Evolutionary conservation across 1,140 invertebrate species (phyloP).

Genomic region (Drosophila cardini): DNA sequence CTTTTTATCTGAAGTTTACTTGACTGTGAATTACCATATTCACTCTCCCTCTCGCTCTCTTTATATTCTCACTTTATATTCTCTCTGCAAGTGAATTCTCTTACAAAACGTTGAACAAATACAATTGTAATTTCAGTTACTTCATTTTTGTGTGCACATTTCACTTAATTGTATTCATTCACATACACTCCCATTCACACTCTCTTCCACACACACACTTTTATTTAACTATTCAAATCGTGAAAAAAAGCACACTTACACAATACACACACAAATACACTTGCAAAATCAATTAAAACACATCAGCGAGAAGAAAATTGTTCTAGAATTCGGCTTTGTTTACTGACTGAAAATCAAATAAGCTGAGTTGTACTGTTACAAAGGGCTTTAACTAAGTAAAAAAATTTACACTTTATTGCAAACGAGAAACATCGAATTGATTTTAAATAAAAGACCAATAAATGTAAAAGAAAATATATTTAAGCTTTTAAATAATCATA

Average conservation of each 20-base stretch:
- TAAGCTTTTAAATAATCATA: no score
- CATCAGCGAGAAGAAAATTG: conserved; percentile 59
- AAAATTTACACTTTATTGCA: no score
- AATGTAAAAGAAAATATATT: no score
- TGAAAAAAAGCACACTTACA: conserved; percentile 68
- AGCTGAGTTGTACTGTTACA: no score
- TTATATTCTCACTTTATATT: not conserved
- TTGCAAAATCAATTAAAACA: conserved; percentile 73
- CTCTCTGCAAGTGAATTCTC: not conserved
- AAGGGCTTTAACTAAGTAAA: no score
- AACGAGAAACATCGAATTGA: no score
- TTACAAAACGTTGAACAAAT: conserved; percentile 46
- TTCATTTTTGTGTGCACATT: conserved; percentile 71
- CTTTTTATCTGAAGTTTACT: conserved; percentile 33
- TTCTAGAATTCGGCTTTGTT: conserved; percentile 7
- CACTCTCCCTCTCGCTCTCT: not conserved
- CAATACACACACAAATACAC: conserved; percentile 22
- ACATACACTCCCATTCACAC: conserved; percentile 27
- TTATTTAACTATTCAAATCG: conserved; percentile 60
- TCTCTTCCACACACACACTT: conserved; percentile 15
- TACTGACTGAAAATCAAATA: conserved; percentile 1
- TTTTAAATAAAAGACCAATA: no score
- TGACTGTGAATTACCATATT: not conserved
- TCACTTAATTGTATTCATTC: conserved; percentile 75
- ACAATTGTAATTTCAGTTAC: conserved; percentile 69